Evolutionary conservation across 2,888 invertebrate species (phyloP).

Genomic region (Sialis lutaria): DNA sequence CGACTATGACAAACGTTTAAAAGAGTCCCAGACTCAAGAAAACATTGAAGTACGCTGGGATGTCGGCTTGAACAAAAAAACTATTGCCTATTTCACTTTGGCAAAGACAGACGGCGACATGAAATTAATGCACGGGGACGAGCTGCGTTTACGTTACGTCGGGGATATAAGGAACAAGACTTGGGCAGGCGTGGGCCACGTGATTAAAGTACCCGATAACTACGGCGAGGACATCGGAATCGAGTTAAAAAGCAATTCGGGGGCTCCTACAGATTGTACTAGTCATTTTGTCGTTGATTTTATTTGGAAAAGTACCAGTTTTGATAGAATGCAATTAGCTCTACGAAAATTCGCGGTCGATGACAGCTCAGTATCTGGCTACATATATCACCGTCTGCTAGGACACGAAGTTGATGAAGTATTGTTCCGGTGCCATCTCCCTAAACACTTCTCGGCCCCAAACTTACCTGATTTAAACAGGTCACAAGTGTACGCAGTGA

Average conservation of each 20-base stretch:
- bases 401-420: slow-evolving; percentile 93
- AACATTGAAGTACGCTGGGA: slow-evolving; percentile 99
- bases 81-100: slow-evolving; percentile 91
- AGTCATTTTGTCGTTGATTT: slow-evolving; percentile 97
- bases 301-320: slow-evolving; percentile 98
- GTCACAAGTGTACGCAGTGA: slow-evolving; percentile 96
- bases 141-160: slow-evolving; percentile 77
- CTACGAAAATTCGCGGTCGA: slow-evolving; percentile 91
- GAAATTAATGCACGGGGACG: slow-evolving; percentile 99
- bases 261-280: slow-evolving; percentile 84
- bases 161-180: slow-evolving; percentile 76
- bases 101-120: slow-evolving; percentile 97
- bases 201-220: slow-evolving; percentile 90
- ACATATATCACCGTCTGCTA: slow-evolving; percentile 90
- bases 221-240: slow-evolving; percentile 97
- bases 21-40: slow-evolving; percentile 96
- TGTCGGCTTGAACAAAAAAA: slow-evolving; percentile 93
- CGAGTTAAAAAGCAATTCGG: slow-evolving; percentile 81
- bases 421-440: slow-evolving; percentile 75
- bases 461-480: slow-evolving; percentile 95
- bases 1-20: slow-evolving; percentile 92
- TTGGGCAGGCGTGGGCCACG: slow-evolving; percentile 97
- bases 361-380: slow-evolving; percentile 90
- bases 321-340: slow-evolving; percentile 94
- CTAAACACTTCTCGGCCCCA: slow-evolving; percentile 94